Percentiles rank a stretch among this genome's conserved stretches.
Evolutionary conservation across 2,797 vertebrate genomes (phyloP).

Genomic region (Ctenochaetus hawaiiensis): DNA sequence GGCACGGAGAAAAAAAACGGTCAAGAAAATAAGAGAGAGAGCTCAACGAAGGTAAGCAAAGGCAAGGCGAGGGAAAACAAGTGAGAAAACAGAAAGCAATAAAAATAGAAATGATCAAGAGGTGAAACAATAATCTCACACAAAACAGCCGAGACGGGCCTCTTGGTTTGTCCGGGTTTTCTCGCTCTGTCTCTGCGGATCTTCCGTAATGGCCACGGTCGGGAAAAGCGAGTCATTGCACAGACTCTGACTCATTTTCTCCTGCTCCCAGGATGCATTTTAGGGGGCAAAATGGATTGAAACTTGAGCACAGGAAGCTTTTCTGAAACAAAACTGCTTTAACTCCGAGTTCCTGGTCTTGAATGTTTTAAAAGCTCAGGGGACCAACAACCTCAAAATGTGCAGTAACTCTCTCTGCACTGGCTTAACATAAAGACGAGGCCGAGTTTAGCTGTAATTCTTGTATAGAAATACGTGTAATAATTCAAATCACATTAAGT

Average conservation of each 20-base stretch:
- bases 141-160: slow-evolving; percentile 56
- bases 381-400: slow-evolving; percentile 20
- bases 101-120: slow-evolving; percentile 56
- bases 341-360: slow-evolving; percentile 49
- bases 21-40: slow-evolving; percentile 18
- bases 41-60: slow-evolving; percentile 30
- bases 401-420: slow-evolving; percentile 13
- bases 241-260: slow-evolving; percentile 69
- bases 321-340: slow-evolving; percentile 56
- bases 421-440: slow-evolving; percentile 6
- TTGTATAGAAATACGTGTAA: slow-evolving; percentile 46
- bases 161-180: slow-evolving; percentile 48
- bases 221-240: slow-evolving; percentile 45
- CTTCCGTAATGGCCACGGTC: slow-evolving; percentile 63
- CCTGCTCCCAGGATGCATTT: slow-evolving; percentile 70
- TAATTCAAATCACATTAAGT: slow-evolving; percentile 51
- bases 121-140: slow-evolving; percentile 62
- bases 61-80: slow-evolving; percentile 27
- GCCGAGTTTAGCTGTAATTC: slow-evolving; percentile 21
- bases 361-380: slow-evolving; percentile 30
- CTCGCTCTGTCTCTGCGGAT: slow-evolving; percentile 63
- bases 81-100: slow-evolving; percentile 39
- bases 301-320: slow-evolving; percentile 66
- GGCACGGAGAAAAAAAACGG: slow-evolving; percentile 5
- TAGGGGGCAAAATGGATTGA: slow-evolving; percentile 72